Evolutionary conservation across 1,140 invertebrate genomes (phyloP).

Genomic region (Brachionus rotundiformis): DNA sequence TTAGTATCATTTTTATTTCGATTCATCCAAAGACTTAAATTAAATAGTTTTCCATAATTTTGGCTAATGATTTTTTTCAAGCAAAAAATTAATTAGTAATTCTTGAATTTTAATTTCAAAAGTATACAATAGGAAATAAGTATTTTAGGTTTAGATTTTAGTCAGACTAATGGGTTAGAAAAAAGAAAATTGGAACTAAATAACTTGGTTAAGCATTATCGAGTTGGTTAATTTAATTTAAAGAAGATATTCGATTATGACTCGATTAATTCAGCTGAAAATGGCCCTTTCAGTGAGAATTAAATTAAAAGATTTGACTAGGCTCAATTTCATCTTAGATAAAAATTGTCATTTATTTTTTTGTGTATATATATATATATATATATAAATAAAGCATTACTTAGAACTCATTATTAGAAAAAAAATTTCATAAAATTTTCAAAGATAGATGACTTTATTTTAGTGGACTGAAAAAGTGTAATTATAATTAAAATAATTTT

Average conservation of each 20-base stretch:
- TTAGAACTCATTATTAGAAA: neutral
- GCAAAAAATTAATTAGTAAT: constrained; percentile 2
- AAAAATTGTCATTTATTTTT: neutral
- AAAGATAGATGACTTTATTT: neutral
- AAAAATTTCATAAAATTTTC: neutral
- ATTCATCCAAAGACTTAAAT: constrained; percentile 13
- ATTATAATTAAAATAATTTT: neutral
- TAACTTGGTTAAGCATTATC: neutral
- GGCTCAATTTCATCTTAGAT: neutral
- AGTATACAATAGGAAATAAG: neutral
- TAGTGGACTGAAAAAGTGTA: neutral
- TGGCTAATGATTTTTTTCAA: constrained; percentile 31
- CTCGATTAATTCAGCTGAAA: neutral
- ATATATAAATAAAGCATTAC: neutral
- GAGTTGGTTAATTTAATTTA: neutral
- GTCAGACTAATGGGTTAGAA: neutral
- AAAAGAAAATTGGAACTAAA: neutral
- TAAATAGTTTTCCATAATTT: constrained; percentile 36
- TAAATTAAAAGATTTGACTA: neutral
- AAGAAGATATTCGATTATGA: neutral
- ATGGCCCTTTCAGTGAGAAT: neutral
- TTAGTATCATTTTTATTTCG: neutral
- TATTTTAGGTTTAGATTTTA: neutral
- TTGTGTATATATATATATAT: too few relatives aligned
- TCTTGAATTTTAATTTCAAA: constrained; percentile 1